Conservation (phyloP, 2,888 invertebrate species). For the Heliconius charithonia region DNA sequence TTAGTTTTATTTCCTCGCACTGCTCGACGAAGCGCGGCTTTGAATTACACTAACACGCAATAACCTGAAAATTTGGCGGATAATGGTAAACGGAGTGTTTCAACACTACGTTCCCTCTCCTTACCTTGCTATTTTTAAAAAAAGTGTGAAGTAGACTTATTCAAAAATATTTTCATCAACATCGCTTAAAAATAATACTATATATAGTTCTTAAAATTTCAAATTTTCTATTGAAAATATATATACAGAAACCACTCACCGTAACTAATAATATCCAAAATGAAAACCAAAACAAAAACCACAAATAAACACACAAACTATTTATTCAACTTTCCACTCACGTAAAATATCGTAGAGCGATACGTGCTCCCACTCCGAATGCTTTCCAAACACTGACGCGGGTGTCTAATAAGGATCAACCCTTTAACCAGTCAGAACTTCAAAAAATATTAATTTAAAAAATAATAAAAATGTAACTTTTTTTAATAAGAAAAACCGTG, state of each 20-base stretch:
- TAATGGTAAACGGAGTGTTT: no score
- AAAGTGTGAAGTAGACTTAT: no score
- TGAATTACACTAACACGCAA: no score
- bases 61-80: no score
- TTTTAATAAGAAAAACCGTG: neutral
- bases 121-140: no score
- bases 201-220: neutral
- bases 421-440: neutral
- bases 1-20: no score
- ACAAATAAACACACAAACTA: slow-evolving; percentile 12
- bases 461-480: no score
- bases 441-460: neutral
- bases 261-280: neutral
- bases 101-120: no score
- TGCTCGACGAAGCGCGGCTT: no score
- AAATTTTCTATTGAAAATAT: neutral
- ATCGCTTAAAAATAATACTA: neutral
- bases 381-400: slow-evolving; percentile 1
- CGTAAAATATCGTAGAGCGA: neutral
- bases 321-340: slow-evolving; percentile 1
- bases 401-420: neutral
- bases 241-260: neutral
- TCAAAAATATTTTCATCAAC: neutral
- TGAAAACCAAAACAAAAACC: neutral
- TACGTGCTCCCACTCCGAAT: slow-evolving; percentile 1